Evolutionary conservation across 2,797 vertebrate genomes (phyloP).

Genomic region (Gadopsis marmoratus): DNA sequence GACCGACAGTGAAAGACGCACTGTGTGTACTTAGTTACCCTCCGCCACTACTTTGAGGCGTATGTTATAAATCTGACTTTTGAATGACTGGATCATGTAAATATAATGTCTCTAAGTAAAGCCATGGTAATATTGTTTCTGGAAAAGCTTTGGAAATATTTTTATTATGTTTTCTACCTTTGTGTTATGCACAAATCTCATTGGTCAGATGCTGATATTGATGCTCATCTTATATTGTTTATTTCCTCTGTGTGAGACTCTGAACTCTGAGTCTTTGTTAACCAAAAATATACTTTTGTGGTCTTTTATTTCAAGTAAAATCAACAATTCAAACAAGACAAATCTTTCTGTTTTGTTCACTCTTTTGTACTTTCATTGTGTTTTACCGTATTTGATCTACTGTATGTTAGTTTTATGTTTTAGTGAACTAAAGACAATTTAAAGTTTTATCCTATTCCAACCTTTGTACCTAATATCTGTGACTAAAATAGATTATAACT

Average conservation of each 20-base stretch:
- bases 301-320: background rate
- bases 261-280: background rate
- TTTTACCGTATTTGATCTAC: background rate
- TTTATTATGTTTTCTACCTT: too few relatives aligned
- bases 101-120: too few relatives aligned
- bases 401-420: background rate
- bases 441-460: background rate
- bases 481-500: constrained; percentile 6
- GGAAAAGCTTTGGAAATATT: too few relatives aligned
- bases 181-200: too few relatives aligned
- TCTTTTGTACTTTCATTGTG: background rate
- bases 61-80: too few relatives aligned
- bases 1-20: too few relatives aligned
- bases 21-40: too few relatives aligned
- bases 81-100: too few relatives aligned
- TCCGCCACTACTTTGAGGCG: too few relatives aligned
- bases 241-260: background rate
- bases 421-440: background rate
- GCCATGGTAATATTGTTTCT: too few relatives aligned
- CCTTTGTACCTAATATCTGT: background rate
- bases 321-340: background rate
- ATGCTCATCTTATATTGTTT: background rate
- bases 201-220: background rate
- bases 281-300: background rate
- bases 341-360: too few relatives aligned